These are phyloP conservation scores for Poliocrania exsul DNA, from an alignment of 2,797 vertebrate species.

Conservation along the genomic window DNA sequence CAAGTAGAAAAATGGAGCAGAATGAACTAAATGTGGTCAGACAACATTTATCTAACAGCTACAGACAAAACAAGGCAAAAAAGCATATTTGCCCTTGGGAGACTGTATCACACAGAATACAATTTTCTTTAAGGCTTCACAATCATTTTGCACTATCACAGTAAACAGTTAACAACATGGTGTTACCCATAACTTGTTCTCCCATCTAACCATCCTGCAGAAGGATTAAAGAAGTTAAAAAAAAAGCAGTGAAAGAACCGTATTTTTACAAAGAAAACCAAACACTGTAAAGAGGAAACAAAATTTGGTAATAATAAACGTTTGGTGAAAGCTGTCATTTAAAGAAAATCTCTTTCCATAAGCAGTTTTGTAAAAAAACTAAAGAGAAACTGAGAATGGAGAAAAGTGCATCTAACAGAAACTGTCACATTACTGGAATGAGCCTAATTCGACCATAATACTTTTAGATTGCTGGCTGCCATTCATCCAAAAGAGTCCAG, in stretches of 20 bases:
- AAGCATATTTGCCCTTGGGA: not conserved
- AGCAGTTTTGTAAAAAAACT: not conserved
- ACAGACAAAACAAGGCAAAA: not conserved
- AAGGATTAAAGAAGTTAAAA: not conserved
- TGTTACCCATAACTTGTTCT: not conserved
- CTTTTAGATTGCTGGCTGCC: not conserved
- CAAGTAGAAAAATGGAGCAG: constrained; percentile 24
- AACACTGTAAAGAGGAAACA: not conserved
- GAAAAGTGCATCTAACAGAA: not conserved
- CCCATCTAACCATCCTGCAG: not conserved
- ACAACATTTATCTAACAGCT: constrained; percentile 15
- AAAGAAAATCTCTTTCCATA: not conserved
- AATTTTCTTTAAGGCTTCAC: not conserved
- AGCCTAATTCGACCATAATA: not conserved
- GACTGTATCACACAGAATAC: not conserved
- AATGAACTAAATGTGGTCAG: constrained; percentile 1
- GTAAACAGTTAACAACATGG: not conserved
- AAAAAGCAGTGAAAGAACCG: not conserved
- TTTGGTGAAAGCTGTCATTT: not conserved
- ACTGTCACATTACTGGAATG: not conserved
- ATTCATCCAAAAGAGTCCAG: not conserved
- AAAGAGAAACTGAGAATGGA: not conserved
- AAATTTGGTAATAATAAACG: not conserved
- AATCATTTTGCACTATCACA: not conserved
- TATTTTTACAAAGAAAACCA: not conserved